These are phyloP conservation scores for Dasypogon diadema DNA, from an alignment of 2,888 invertebrate genomes.

Conservation along the genomic window DNA sequence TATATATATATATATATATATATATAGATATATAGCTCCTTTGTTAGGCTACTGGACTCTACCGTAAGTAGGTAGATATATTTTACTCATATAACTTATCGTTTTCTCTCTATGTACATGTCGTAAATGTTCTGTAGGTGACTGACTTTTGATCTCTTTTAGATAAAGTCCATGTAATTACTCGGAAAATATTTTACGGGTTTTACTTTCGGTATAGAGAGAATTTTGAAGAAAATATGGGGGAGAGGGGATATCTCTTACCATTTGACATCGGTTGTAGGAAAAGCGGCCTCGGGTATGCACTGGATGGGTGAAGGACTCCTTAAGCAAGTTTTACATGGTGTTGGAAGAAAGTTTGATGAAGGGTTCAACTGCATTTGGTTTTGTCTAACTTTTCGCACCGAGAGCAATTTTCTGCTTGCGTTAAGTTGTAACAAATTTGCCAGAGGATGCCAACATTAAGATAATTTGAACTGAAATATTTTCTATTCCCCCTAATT, in stretches of 20 bases:
- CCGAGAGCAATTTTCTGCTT: too few species aligned
- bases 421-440: too few species aligned
- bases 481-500: too few species aligned
- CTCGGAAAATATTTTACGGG: constrained; percentile 42
- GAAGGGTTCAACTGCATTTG: too few species aligned
- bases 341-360: too few species aligned
- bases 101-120: too few species aligned
- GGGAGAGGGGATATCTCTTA: neutral
- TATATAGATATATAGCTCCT: neutral
- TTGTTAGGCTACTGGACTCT: neutral
- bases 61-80: neutral
- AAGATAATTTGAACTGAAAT: too few species aligned
- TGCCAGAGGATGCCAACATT: too few species aligned
- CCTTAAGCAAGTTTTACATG: too few species aligned
- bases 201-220: neutral
- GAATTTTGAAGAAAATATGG: neutral
- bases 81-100: too few species aligned
- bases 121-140: constrained; percentile 4
- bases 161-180: constrained; percentile 42
- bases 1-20: too few species aligned
- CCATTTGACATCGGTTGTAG: neutral
- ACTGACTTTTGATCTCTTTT: constrained; percentile 47
- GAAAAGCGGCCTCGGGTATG: neutral
- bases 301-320: neutral
- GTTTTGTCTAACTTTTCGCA: too few species aligned